Evolutionary conservation across 2,888 invertebrate genomes (phyloP).

Genomic region (Caenorhabditis doughertyi): DNA sequence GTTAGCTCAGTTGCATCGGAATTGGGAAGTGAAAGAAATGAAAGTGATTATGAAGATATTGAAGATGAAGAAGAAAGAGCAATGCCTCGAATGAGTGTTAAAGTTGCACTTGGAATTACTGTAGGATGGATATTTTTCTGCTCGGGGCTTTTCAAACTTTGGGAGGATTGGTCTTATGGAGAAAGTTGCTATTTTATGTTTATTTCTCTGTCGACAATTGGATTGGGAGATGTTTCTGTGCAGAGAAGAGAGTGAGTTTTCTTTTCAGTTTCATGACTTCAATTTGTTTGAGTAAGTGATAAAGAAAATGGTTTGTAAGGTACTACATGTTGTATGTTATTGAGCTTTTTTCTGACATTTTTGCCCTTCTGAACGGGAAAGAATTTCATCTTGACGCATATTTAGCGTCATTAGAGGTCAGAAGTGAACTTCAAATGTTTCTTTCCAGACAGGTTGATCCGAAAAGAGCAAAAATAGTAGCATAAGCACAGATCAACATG

Average conservation of each 20-base stretch:
- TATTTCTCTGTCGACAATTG: slow-evolving; percentile 83
- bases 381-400: too few relatives aligned
- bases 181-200: slow-evolving; percentile 85
- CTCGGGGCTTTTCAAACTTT: slow-evolving; percentile 91
- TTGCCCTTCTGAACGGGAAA: too few relatives aligned
- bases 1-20: slow-evolving; percentile 70
- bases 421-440: too few relatives aligned
- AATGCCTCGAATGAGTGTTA: slow-evolving; percentile 72
- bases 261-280: too few relatives aligned
- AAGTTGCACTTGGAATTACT: slow-evolving; percentile 87
- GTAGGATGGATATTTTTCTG: slow-evolving; percentile 93
- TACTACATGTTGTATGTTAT: too few relatives aligned
- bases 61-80: slow-evolving; percentile 67
- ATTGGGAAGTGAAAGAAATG: slow-evolving; percentile 67
- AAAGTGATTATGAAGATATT: slow-evolving; percentile 63
- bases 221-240: slow-evolving; percentile 81
- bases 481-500: too few relatives aligned
- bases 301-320: neutral
- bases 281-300: neutral
- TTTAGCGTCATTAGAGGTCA: too few relatives aligned
- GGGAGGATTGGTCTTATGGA: slow-evolving; percentile 88
- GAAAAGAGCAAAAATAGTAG: too few relatives aligned
- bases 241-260: slow-evolving; percentile 78
- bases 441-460: too few relatives aligned
- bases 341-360: too few relatives aligned